Percentiles rank a stretch among this genome's conserved stretches.
Evolutionary conservation across 2,888 invertebrate species (phyloP).

Genomic region (Glaucopsyche alexis): DNA sequence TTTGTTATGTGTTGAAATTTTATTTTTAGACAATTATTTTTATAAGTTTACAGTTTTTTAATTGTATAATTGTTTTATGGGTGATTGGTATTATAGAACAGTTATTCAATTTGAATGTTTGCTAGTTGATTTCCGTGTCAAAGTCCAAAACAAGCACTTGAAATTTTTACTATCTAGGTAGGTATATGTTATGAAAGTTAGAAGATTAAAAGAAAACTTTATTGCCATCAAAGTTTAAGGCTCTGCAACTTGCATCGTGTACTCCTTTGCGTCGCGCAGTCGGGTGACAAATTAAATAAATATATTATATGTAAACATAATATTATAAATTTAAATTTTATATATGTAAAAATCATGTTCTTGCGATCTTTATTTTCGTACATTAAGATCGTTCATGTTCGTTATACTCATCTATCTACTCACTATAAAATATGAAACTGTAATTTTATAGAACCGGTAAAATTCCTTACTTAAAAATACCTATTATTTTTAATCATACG

Average conservation of each 20-base stretch:
- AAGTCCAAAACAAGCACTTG: background rate
- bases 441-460: conserved; percentile 3
- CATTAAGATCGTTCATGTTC: background rate
- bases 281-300: too few relatives aligned
- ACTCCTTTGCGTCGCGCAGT: too few relatives aligned
- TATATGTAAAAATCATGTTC: background rate
- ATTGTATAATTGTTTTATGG: conserved; percentile 27
- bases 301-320: background rate
- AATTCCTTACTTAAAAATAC: background rate
- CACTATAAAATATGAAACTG: conserved; percentile 3
- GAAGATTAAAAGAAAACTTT: too few relatives aligned
- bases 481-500: background rate
- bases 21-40: conserved; percentile 28
- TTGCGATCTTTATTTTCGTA: background rate
- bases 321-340: background rate
- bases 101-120: background rate
- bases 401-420: background rate
- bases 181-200: too few relatives aligned
- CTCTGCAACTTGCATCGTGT: too few relatives aligned
- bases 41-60: conserved; percentile 17
- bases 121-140: background rate
- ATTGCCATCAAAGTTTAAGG: too few relatives aligned
- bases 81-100: conserved; percentile 7
- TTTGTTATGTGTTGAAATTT: conserved; percentile 31
- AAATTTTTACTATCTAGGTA: too few relatives aligned